These are phyloP conservation scores for Napeogenes sylphis DNA, from an alignment of 2,888 invertebrate species.

Conservation along the genomic window DNA sequence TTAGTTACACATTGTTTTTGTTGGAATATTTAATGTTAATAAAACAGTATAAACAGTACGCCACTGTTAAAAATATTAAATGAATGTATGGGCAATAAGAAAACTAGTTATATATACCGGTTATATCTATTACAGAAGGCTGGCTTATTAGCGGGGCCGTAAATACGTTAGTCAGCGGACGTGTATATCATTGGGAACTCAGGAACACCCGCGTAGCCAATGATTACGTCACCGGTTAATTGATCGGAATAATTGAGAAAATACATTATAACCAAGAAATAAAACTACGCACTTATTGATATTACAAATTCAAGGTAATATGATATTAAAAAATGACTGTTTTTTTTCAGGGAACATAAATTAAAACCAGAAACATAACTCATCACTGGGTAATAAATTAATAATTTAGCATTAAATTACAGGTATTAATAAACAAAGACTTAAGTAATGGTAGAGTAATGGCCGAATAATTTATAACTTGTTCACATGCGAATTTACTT, in stretches of 20 bases:
- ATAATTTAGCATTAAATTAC: background rate
- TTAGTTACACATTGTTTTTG: background rate
- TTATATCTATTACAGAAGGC: slow-evolving; percentile 25
- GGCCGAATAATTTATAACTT: slow-evolving; percentile 27
- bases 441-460: slow-evolving; percentile 22
- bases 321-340: no score
- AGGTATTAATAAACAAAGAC: slow-evolving; percentile 16
- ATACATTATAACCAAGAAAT: slow-evolving; percentile 10
- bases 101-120: slow-evolving; percentile 22
- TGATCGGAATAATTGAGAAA: slow-evolving; percentile 17
- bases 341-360: no score
- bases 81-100: slow-evolving; percentile 2
- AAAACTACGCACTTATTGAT: no score
- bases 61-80: no score
- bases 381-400: background rate
- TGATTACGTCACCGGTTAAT: slow-evolving; percentile 16
- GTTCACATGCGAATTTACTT: slow-evolving; percentile 25
- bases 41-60: background rate
- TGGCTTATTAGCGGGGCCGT: slow-evolving; percentile 50
- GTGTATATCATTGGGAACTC: slow-evolving; percentile 39
- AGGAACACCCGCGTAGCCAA: slow-evolving; percentile 49
- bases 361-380: background rate
- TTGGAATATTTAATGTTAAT: background rate
- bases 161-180: slow-evolving; percentile 42
- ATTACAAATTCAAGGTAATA: no score